phyloP scores from a whole-genome alignment of 2,888 invertebrate species.

The Papilio gigon region DNA sequence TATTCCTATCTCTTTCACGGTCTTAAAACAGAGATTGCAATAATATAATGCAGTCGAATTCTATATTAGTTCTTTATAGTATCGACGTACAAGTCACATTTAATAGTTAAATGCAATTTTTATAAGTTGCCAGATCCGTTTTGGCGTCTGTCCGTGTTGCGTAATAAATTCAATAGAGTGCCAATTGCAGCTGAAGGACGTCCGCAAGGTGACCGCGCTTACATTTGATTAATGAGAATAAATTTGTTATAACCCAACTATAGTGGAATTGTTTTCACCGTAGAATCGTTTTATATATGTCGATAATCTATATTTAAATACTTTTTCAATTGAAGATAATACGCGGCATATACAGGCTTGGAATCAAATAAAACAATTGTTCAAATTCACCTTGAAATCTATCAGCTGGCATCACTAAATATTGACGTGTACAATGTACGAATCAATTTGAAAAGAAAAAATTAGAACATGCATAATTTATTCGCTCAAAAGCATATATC shows the following conservation, averaged over 20 bases:
- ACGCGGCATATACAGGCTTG: not conserved
- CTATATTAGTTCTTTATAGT: not conserved
- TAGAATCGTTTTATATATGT: no score
- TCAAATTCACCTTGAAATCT: not conserved
- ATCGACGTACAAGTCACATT: no score
- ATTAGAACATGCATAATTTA: constrained; percentile 2
- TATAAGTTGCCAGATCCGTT: constrained; percentile 9
- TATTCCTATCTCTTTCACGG: no score
- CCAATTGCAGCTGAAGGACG: constrained; percentile 32
- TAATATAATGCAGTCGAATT: not conserved
- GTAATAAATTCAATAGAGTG: constrained; percentile 19
- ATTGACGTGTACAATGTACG: not conserved
- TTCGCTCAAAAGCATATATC: not conserved
- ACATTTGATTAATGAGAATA: constrained; percentile 15
- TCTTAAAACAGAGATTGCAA: no score
- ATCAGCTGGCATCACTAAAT: not conserved
- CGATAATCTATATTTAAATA: no score
- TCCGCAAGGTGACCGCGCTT: constrained; percentile 26
- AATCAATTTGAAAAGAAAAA: not conserved
- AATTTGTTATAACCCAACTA: not conserved
- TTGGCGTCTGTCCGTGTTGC: constrained; percentile 7
- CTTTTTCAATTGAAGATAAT: no score
- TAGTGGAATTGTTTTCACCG: no score
- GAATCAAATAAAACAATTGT: not conserved
- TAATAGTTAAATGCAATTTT: not conserved